Evolutionary conservation across 1,140 invertebrate species (phyloP), one percentile per base, ranked within the genome.

Genomic region (Myzus persicae): DNA sequence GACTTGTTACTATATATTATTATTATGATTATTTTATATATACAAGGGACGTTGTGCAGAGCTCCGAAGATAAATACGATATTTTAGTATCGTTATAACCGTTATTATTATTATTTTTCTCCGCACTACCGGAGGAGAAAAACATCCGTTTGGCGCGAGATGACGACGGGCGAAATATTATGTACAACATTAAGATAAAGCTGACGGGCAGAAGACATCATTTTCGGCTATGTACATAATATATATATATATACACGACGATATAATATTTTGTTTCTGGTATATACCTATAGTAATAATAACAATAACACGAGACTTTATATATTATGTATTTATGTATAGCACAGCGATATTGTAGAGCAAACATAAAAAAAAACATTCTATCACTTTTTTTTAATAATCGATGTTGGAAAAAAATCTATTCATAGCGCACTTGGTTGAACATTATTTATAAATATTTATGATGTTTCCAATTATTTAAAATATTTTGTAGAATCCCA

Each of bases 111-210:
- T 76, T 76, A n/a, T 76, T 76, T 76, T 76, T 76, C 59, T 18
- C 14, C 14, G n/a, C 11, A 31, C 59, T 5, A 76, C 11, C 14
- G 31, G 59, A 36, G n/a, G 59, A 76, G 59, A 76, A 36, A 76
- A 76, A 76, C 38, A 84, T 84, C 22, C 38, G 82, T 42, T 38
- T 42, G 40, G 36, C 5, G 76, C 36, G 36, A 38, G 76, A 38
- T 82, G 76, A 38, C 36, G 46, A 31, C 51, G 51, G 51, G 59
- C 59, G 5, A 90, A 90, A 90, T 90, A 90, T 48, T 90, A 36
- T 89, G 88, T 48, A 89, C 51, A 40, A 51, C 89, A 59, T 90
- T 90, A 40, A 59, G 51, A 90, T 90, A 90, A 90, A 90, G 54
- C 46, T 90, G 89, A 90, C 46, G 36, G 51, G 42, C 42, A 51